These are phyloP conservation scores for Cataglyphis hispanica DNA, from an alignment of 1,140 invertebrate species.

Conservation along the genomic window DNA sequence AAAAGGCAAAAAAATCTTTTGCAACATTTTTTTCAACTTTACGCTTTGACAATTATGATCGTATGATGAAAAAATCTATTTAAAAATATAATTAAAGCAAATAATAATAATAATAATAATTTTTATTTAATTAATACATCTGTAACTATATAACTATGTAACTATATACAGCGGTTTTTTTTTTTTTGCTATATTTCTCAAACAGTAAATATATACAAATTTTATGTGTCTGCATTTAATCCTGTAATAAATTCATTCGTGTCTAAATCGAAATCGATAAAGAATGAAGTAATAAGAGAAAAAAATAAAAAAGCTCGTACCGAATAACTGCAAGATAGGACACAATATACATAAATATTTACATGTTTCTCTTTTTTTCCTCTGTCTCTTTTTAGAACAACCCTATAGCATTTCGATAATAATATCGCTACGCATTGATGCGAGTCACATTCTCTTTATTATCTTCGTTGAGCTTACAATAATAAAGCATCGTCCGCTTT, in stretches of 20 bases:
- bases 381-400: not conserved
- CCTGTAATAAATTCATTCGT: not conserved
- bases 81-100: not conserved
- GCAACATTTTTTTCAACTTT: not conserved
- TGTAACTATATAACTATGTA: not conserved
- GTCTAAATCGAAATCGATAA: not conserved
- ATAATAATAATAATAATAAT: not conserved
- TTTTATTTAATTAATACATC: not conserved
- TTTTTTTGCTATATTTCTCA: not conserved
- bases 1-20: not conserved
- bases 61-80: not conserved
- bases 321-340: not conserved
- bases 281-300: not conserved
- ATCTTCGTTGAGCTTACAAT: slow-evolving; percentile 11
- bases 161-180: not conserved
- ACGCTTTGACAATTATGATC: not conserved
- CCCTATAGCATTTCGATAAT: not conserved
- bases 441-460: slow-evolving; percentile 9
- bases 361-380: no score
- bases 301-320: not conserved
- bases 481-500: slow-evolving; percentile 45
- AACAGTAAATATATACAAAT: not conserved
- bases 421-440: not conserved
- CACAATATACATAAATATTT: not conserved
- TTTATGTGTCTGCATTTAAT: not conserved